Evolutionary conservation across 2,888 invertebrate species (phyloP), one percentile per base, ranked within the genome.

Genomic region (Agrilus cyanescens): DNA sequence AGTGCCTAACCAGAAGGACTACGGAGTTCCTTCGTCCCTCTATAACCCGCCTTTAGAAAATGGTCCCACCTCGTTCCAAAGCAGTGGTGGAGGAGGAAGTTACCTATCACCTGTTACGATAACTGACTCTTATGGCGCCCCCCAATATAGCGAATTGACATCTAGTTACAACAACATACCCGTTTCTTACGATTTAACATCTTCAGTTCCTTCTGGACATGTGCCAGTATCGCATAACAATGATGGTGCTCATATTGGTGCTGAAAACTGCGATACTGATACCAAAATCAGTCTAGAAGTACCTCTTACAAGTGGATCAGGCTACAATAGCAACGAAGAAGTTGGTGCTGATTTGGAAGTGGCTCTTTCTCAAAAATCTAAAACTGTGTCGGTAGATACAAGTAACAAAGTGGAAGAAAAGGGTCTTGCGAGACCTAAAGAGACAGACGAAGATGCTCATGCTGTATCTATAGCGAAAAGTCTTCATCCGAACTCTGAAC

Each of bases 281-380:
- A 4, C 25, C 8, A 8, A 25, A 3, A 25, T 25, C 2, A 25
- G 10, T 25, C 10, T 25, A 10, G 10, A 25, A 10, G 25, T 25
- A 10, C 25, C 25, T 10, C 25, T 25, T 25, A 3, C 25, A 10
- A 25, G 25, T 25, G 25, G 25, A 10, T 25, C 25, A 25, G 25
- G 25, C 10, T 25, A 25, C 25, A 10, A 4, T 25, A 4, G 25
- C 10, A 25, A 25, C 25, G 25, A 25, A 25, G 25, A 60, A 49
- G 58, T 58, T 32, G 49, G 51, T 45, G 25, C 60, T 56, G 38
- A 68, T 69, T 10, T 71, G 65, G 38, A 68, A 63, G 7, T 49
- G 60, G 50, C 68, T 62, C 47, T 64, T 47, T 61, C 62, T 14
- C 57, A 61, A 41, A 45, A 45, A 32, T 54, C 55, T 31, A 45